Percentiles rank a stretch among this genome's conserved stretches.
These are phyloP conservation scores for Lepilemur septentrionalis DNA, from an alignment of 2,797 vertebrate genomes.

Conservation along the genomic window DNA sequence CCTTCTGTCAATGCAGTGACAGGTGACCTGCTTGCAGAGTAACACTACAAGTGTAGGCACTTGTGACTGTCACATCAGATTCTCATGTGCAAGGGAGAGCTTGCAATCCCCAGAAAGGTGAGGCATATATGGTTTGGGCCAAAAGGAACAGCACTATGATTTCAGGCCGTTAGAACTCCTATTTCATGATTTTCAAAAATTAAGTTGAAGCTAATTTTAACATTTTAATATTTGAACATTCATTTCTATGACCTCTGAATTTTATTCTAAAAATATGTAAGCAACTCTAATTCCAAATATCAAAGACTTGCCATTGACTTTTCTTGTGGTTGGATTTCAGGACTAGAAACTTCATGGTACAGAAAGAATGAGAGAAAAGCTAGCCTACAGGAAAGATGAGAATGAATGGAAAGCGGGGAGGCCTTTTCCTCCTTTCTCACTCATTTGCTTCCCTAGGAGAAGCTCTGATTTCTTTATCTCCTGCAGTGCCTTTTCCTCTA, in stretches of 20 bases:
- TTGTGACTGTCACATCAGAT: background rate
- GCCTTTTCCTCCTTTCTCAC: background rate
- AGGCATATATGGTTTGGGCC: background rate
- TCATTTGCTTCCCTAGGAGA: background rate
- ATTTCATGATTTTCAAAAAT: background rate
- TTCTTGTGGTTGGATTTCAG: background rate
- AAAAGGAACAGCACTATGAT: background rate
- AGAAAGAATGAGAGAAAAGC: background rate
- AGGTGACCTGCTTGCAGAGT: constrained; percentile 41
- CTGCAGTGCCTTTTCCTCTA: background rate
- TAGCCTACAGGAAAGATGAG: background rate
- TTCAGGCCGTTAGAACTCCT: background rate
- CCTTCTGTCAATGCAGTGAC: constrained; percentile 7
- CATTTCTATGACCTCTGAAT: background rate
- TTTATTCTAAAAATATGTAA: background rate
- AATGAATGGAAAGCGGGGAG: background rate
- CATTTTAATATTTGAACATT: background rate
- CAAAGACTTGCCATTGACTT: background rate
- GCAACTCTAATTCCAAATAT: background rate
- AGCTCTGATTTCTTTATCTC: background rate
- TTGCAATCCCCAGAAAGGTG: background rate
- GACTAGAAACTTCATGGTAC: background rate
- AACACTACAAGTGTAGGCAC: background rate
- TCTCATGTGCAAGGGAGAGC: background rate
- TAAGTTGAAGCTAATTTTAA: constrained; percentile 4